Evolutionary conservation across 2,888 invertebrate species (phyloP).

Genomic region (Furcula furcula): DNA sequence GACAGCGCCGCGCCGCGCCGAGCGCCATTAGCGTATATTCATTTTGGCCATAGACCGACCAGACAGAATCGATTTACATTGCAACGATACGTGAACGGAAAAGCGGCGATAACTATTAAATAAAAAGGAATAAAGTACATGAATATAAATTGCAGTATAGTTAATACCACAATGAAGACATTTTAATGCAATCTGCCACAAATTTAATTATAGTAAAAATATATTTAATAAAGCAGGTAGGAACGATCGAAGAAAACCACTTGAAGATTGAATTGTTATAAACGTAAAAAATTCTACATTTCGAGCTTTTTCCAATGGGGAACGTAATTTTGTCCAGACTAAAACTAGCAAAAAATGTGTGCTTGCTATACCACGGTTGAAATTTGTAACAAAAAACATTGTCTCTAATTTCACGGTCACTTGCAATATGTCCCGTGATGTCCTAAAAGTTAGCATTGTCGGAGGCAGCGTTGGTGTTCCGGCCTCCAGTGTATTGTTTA

Average conservation of each 20-base stretch:
- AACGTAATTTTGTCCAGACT: conserved; percentile 18
- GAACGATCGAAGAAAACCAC: no score
- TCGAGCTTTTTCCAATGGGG: neutral
- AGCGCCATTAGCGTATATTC: conserved; percentile 19
- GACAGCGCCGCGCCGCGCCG: conserved; percentile 13
- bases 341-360: conserved; percentile 14
- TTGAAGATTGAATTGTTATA: no score
- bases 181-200: no score
- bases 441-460: conserved; percentile 24
- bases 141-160: no score
- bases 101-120: conserved; percentile 4
- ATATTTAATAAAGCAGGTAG: no score
- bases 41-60: conserved; percentile 19
- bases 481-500: conserved; percentile 56
- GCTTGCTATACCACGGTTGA: conserved; percentile 7
- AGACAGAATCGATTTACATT: conserved; percentile 27
- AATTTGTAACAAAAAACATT: conserved; percentile 14
- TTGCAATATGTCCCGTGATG: conserved; percentile 19
- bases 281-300: neutral
- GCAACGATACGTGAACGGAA: conserved; percentile 22
- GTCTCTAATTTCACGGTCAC: conserved; percentile 17
- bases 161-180: no score
- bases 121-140: neutral
- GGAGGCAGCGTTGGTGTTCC: conserved; percentile 21
- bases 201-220: no score